Conservation (phyloP, 2,888 invertebrate species). For the Eupithecia dodoneata region DNA sequence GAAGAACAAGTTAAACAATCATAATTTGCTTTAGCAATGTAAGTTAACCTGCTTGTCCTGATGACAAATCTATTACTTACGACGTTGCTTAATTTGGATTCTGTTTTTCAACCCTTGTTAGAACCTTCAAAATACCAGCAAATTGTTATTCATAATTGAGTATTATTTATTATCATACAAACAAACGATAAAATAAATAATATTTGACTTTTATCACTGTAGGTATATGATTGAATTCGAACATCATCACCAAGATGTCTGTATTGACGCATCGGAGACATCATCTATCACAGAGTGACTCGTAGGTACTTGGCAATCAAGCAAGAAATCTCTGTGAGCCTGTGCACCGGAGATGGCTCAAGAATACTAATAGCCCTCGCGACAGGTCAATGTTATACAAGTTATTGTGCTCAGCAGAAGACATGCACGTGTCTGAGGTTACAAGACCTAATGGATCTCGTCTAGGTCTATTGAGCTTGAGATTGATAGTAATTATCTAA, state of each 20-base stretch:
- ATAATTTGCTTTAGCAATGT: not conserved
- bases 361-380: conserved; percentile 30
- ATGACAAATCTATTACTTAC: not conserved
- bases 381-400: conserved; percentile 33
- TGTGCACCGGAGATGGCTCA: conserved; percentile 20
- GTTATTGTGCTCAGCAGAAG: conserved; percentile 12
- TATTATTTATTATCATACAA: not conserved
- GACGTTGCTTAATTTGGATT: not conserved
- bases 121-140: not conserved
- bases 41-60: not conserved
- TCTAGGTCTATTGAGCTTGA: not conserved
- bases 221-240: not conserved
- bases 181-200: not conserved
- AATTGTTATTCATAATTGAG: not conserved
- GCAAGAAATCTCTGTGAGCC: not conserved
- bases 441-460: not conserved
- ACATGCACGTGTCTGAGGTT: not conserved
- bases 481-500: not conserved
- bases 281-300: not conserved
- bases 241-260: not conserved
- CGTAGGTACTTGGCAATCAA: conserved; percentile 8
- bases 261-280: not conserved
- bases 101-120: not conserved
- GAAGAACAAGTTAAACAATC: conserved; percentile 1
- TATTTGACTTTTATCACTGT: not conserved